Conservation (phyloP, 1,140 invertebrate species). For the Drosophila kepulauana region DNA sequence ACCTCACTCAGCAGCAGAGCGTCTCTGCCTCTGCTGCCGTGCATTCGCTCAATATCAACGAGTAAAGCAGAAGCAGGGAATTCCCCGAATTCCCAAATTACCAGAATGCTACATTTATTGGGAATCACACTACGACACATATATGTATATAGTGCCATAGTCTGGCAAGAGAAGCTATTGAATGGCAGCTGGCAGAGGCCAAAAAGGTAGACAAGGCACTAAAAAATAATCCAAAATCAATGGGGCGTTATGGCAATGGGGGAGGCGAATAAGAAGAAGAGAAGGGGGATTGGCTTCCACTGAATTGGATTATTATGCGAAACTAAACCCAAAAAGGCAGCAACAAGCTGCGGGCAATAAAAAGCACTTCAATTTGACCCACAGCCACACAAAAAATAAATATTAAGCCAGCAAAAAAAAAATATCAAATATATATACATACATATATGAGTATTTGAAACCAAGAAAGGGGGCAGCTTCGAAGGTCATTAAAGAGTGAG, state of each 20-base stretch:
- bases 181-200: conserved; percentile 27
- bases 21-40: too few relatives aligned
- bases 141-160: too few relatives aligned
- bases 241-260: conserved; percentile 69
- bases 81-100: too few relatives aligned
- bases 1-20: too few relatives aligned
- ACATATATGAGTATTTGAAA: conserved; percentile 23
- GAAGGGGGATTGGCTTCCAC: conserved; percentile 19
- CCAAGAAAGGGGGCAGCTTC: conserved; percentile 36
- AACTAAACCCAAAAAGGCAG: conserved; percentile 64
- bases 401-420: conserved; percentile 28
- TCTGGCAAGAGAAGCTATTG: conserved; percentile 16
- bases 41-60: too few relatives aligned
- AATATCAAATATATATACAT: conserved; percentile 21
- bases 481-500: conserved; percentile 69
- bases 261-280: not conserved
- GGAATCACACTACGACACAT: too few relatives aligned
- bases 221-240: conserved; percentile 84
- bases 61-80: too few relatives aligned
- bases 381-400: conserved; percentile 49
- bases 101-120: too few relatives aligned
- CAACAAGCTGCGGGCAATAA: conserved; percentile 82
- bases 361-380: conserved; percentile 83
- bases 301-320: conserved; percentile 81
- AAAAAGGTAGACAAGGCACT: conserved; percentile 77